phyloP scores from a whole-genome alignment of 37 sponge, comb jelly and placozoan genomes.

The Halichondria panicea region DNA sequence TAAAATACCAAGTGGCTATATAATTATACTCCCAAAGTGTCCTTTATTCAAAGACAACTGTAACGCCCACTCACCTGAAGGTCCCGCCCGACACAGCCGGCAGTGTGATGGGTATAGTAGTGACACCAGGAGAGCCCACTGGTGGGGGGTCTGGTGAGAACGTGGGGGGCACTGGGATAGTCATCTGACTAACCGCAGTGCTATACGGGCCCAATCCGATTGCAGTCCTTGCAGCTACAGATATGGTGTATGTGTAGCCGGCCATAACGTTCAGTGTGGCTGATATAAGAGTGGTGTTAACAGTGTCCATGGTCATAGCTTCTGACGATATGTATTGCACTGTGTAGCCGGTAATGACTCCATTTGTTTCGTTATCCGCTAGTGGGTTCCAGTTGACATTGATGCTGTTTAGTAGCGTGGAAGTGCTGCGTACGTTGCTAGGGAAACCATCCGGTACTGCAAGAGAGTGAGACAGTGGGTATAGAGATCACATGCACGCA shows the following conservation, averaged over 20 bases:
- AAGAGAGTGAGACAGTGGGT: neutral
- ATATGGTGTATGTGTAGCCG: neutral
- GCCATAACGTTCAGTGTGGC: neutral
- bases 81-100: neutral
- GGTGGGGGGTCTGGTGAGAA: neutral
- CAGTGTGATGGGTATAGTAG: slow-evolving; percentile 23
- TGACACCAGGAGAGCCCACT: neutral
- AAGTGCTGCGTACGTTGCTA: neutral
- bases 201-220: slow-evolving; percentile 17
- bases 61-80: neutral
- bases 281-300: neutral
- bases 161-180: slow-evolving; percentile 2
- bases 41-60: too few relatives aligned
- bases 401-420: neutral
- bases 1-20: too few relatives aligned
- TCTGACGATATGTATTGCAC: neutral
- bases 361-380: neutral
- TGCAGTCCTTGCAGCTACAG: slow-evolving; percentile 11
- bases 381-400: slow-evolving; percentile 11
- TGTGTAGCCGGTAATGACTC: slow-evolving; percentile 14
- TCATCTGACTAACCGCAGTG: neutral
- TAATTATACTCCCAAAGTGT: too few relatives aligned
- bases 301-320: neutral
- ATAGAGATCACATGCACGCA: too few relatives aligned
- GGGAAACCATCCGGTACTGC: slow-evolving; percentile 21